Base-by-base conservation (phyloP, 2,888 invertebrate species). In the Sturmia bella region DNA sequence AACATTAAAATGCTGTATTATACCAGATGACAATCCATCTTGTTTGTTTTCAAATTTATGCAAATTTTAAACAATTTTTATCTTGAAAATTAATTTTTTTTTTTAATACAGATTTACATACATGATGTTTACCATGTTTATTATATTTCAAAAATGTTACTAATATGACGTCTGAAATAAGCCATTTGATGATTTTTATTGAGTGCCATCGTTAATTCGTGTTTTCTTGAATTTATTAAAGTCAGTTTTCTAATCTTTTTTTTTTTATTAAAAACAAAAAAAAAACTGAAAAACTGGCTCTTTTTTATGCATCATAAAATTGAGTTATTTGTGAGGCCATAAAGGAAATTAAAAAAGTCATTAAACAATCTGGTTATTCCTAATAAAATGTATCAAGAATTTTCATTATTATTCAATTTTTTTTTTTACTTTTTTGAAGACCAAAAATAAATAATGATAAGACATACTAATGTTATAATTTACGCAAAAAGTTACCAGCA, bases 331-430 rank as follows among this genome's bases (percentile, higher is more conserved):
- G 32, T 56, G 54, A 41, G 2, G 37, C 52, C 37, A 61, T 69
- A 54, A 69, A 76, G 45, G 54, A 69, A 76, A 76, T 76, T 76
- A 24, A 69, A 32, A 32, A 69, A 69, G 61, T 17, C 54, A 69
- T 69, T 54, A 54, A 54, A 52, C 52, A 76, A 45, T 59, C 24
- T 39, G 56, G 56, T 69, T 61, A 61, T 37, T 17, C n/a, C n/a
- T 19, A 27, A 72, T 41, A 50, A 52, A 61, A 43, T 37, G 6
- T 21, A 39, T 41, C 11, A 48, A 21, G 21, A 52, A 37, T 61
- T 50, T 50, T 15, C n/a, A 50, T 21, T 64, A 21, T 11, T 64
- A 37, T 66, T 41, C 54, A 7, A 32, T 59, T 57, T 45, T 41
- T 32, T 41, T 57, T 41, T 21, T 17, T 39, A 24, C 27, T 5